Evolutionary conservation across 2,888 invertebrate species (phyloP).

Genomic region (Pinctada fucata): DNA sequence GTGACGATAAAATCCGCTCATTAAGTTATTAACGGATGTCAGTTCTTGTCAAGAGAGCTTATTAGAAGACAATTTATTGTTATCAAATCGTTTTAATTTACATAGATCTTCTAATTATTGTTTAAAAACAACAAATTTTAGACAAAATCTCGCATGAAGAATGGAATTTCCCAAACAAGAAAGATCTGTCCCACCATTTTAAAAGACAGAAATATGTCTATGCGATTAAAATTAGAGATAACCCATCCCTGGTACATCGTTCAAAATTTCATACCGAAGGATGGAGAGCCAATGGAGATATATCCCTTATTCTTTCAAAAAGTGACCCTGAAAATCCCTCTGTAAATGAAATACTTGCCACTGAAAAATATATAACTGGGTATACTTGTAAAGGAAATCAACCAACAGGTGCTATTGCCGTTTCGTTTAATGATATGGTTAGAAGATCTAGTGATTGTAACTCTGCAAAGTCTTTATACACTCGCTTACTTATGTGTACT

Average conservation of each 20-base stretch:
- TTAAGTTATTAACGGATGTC: slow-evolving; percentile 39
- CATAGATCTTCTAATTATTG: slow-evolving; percentile 31
- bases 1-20: slow-evolving; percentile 41
- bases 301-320: slow-evolving; percentile 47
- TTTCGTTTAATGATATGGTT: slow-evolving; percentile 32
- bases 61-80: slow-evolving; percentile 33
- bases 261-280: slow-evolving; percentile 49
- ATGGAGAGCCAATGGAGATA: slow-evolving; percentile 52
- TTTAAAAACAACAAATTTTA: background rate
- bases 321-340: slow-evolving; percentile 42
- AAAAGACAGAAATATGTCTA: slow-evolving; percentile 45
- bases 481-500: slow-evolving; percentile 27
- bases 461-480: slow-evolving; percentile 27
- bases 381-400: slow-evolving; percentile 31
- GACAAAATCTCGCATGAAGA: background rate
- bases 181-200: slow-evolving; percentile 35
- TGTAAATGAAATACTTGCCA: slow-evolving; percentile 48
- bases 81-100: slow-evolving; percentile 21
- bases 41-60: slow-evolving; percentile 31
- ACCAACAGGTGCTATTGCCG: slow-evolving; percentile 26
- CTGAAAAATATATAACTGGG: slow-evolving; percentile 27
- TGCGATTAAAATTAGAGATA: slow-evolving; percentile 45
- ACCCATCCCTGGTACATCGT: slow-evolving; percentile 48
- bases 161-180: background rate
- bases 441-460: slow-evolving; percentile 10